Conservation (phyloP, 2,888 invertebrate species). For the Platycnemis pennipes region DNA sequence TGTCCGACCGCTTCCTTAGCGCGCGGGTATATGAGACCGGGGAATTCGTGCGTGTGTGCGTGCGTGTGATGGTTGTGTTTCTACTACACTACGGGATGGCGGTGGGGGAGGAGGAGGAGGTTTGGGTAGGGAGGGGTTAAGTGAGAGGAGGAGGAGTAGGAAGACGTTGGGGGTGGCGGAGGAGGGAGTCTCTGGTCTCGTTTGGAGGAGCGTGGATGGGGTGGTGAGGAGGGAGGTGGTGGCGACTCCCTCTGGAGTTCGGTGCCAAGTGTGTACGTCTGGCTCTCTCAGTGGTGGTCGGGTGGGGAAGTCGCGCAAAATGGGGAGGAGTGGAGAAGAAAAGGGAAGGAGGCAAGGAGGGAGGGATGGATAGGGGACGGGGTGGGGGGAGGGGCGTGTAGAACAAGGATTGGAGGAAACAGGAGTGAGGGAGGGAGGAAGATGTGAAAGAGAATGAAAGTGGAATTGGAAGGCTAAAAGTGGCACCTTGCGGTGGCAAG, state of each 20-base stretch:
- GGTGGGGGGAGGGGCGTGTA: neutral
- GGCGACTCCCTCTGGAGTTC: slow-evolving; percentile 17
- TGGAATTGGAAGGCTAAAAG: neutral
- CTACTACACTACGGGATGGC: slow-evolving; percentile 17
- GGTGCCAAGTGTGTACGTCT: slow-evolving; percentile 29
- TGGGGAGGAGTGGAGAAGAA: neutral
- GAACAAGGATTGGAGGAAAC: neutral
- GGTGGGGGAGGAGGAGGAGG: neutral
- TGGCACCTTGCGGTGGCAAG: neutral
- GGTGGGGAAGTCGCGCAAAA: neutral
- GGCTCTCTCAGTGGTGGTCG: neutral
- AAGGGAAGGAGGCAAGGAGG: neutral
- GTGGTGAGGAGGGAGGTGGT: neutral
- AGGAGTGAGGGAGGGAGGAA: neutral
- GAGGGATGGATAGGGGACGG: neutral
- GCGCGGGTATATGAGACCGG: slow-evolving; percentile 53
- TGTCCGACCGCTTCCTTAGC: slow-evolving; percentile 42
- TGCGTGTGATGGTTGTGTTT: slow-evolving; percentile 21
- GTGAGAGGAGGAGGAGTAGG: neutral
- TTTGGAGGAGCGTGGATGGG: neutral
- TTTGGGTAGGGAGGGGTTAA: neutral
- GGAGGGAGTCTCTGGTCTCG: slow-evolving; percentile 25
- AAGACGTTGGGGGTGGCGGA: neutral
- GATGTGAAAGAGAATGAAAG: neutral
- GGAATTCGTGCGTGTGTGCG: neutral